Percentiles rank a stretch among this genome's conserved stretches.
Conservation (phyloP, 2,797 vertebrate genomes). For the Oryzias sinensis region DNA sequence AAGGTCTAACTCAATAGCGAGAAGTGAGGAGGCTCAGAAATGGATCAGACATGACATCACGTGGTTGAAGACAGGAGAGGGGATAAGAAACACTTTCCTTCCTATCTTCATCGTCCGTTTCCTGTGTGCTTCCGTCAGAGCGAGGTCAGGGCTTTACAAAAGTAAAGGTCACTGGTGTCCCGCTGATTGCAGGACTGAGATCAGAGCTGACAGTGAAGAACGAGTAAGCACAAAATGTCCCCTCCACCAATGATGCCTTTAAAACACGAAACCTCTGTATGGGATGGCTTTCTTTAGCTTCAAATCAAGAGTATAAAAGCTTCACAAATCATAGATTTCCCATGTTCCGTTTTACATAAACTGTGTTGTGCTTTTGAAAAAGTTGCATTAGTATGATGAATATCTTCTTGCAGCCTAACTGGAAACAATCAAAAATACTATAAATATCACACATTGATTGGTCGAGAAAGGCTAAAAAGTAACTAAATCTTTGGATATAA, state of each 20-base stretch:
- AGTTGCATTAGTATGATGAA: too few species aligned
- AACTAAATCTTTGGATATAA: too few species aligned
- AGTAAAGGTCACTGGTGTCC: slow-evolving; percentile 45
- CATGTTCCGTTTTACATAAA: too few species aligned
- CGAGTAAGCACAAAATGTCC: slow-evolving; percentile 22
- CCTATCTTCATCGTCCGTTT: slow-evolving; percentile 27
- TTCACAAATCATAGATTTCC: too few species aligned
- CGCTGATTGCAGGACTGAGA: slow-evolving; percentile 29
- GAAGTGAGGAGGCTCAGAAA: slow-evolving; percentile 20
- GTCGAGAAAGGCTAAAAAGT: too few species aligned
- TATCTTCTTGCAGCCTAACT: too few species aligned
- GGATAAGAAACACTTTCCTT: slow-evolving; percentile 11
- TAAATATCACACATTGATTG: too few species aligned
- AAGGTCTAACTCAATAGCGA: too few species aligned
- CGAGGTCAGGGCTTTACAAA: slow-evolving; percentile 16
- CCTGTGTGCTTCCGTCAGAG: slow-evolving; percentile 26
- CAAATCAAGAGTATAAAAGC: too few species aligned
- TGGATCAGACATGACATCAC: slow-evolving; percentile 44
- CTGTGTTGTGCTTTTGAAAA: too few species aligned
- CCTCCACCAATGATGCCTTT: slow-evolving; percentile 2
- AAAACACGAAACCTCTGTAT: background rate
- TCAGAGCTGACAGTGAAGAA: slow-evolving; percentile 29
- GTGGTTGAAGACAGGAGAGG: slow-evolving; percentile 8
- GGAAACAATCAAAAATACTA: too few species aligned
- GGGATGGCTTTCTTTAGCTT: too few species aligned